Evolutionary conservation across 2,113 vertebrate genomes (phyloP), one percentile per base, ranked within the genome.

Genomic region (Melanerpes aurifrons): DNA sequence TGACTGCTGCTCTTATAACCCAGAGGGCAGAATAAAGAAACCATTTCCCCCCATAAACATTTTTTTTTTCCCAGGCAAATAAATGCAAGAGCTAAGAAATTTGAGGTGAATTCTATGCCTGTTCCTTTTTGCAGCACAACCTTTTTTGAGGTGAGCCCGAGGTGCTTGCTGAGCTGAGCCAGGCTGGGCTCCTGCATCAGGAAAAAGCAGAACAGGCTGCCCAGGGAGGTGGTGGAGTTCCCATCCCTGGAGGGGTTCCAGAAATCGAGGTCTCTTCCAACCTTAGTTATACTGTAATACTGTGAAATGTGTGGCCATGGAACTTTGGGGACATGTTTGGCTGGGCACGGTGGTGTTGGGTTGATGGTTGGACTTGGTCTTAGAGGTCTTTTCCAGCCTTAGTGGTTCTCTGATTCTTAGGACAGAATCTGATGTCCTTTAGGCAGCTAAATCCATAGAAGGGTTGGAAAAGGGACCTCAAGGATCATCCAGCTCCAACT

Each of bases 1-100:
- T 66, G 62, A 88, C 71, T 69, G 32, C 48, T 77, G 69, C 31
- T 87, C 58, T 91, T 89, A 82, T 21, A 88, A 81, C 90, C 82
- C 62, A 72, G 54, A 90, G 54, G 45, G 26, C 62, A 92, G 50
- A 29, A 54, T 70, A 91, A 88, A 72, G 54, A 91, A 91, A 58
- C 11, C 26, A 63, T 66, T 92, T 94, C 7, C 20, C 48, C 20
- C 48, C 21, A 48, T 20, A 10, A 14, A 14, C 43, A 13, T 43
- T 43, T 43, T 43, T 43, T 43, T 43, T 14, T 43, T 47, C 66
- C 88, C n/a, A 64, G 66, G 32, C 6, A 87, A 87, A 69, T 45
- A 74, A 85, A 80, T 69, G 32, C 31, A 87, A 63, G 7, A 58
- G 29, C 40, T 75, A 78, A 86, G 66, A 71, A 43, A 84, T 47